These are phyloP conservation scores for Lasius fuliginosus DNA, from an alignment of 2,888 invertebrate genomes.

Conservation along the genomic window DNA sequence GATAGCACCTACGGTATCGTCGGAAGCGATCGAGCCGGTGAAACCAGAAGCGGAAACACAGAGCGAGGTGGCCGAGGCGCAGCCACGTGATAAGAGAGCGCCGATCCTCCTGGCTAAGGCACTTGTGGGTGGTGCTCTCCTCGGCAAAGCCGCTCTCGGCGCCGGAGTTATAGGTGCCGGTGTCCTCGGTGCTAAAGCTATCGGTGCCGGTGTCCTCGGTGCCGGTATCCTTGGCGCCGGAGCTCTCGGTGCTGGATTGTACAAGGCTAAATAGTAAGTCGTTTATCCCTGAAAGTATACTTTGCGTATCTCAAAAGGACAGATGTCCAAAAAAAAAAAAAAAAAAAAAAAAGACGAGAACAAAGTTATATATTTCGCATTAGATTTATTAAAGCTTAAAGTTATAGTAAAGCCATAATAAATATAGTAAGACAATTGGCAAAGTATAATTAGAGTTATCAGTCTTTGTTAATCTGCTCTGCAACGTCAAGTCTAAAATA, in stretches of 20 bases:
- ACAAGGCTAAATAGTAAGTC: slow-evolving; percentile 75
- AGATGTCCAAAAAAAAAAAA: neutral
- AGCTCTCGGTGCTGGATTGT: slow-evolving; percentile 71
- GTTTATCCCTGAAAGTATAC: neutral
- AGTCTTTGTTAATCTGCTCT: neutral
- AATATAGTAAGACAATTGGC: neutral
- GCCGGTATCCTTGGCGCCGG: slow-evolving; percentile 70
- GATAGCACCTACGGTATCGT: neutral
- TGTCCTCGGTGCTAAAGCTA: slow-evolving; percentile 60
- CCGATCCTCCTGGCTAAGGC: slow-evolving; percentile 67
- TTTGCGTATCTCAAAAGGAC: neutral
- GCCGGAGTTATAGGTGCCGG: slow-evolving; percentile 69
- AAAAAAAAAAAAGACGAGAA: neutral
- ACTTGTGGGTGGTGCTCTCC: slow-evolving; percentile 71
- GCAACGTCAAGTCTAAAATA: neutral
- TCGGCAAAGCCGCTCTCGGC: slow-evolving; percentile 72
- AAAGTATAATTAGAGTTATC: neutral
- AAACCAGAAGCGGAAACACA: neutral
- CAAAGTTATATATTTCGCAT: neutral
- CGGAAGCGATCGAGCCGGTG: neutral
- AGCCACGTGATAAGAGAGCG: slow-evolving; percentile 72
- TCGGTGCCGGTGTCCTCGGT: slow-evolving; percentile 67
- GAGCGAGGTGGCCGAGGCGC: neutral
- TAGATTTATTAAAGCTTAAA: neutral
- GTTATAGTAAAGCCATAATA: neutral